Conservation (phyloP, 1,140 invertebrate species). For the Lutraria rhynchaena region DNA sequence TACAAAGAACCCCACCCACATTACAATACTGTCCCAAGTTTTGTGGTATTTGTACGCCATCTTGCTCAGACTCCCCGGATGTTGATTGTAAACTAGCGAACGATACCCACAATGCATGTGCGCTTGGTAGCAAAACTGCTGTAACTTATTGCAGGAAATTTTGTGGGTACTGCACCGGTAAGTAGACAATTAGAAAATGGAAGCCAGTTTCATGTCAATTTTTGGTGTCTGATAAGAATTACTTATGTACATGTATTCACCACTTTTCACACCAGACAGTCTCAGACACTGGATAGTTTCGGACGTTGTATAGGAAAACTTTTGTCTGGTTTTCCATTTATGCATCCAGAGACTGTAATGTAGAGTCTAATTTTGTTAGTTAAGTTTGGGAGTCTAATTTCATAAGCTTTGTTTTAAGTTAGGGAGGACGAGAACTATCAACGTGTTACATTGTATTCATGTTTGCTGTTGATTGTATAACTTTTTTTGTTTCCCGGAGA, state of each 20-base stretch:
- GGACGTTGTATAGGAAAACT: background rate
- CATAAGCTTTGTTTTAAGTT: too few relatives aligned
- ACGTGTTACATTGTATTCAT: too few relatives aligned
- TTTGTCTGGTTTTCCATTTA: background rate
- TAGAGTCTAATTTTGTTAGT: too few relatives aligned
- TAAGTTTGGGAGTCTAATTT: too few relatives aligned
- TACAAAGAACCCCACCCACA: conserved; percentile 20
- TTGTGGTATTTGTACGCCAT: conserved; percentile 31
- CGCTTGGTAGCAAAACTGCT: conserved; percentile 11
- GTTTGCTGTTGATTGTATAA: too few relatives aligned
- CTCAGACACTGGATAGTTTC: background rate
- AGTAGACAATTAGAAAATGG: too few relatives aligned
- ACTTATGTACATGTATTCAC: too few relatives aligned
- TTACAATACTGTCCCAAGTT: conserved; percentile 41
- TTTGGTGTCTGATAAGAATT: background rate
- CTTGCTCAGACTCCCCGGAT: conserved; percentile 33
- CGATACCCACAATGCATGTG: conserved; percentile 46
- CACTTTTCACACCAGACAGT: background rate
- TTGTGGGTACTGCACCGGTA: conserved; percentile 48
- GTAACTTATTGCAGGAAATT: conserved; percentile 31
- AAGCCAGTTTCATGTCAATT: too few relatives aligned
- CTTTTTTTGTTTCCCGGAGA: too few relatives aligned
- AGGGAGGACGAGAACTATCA: too few relatives aligned
- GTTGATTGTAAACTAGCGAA: conserved; percentile 39
- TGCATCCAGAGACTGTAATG: too few relatives aligned